A percentile compares a stretch with the other conserved stretches of the same genome.
These are phyloP conservation scores for Monomorium pharaonis DNA, from an alignment of 1,140 invertebrate genomes.

Conservation along the genomic window DNA sequence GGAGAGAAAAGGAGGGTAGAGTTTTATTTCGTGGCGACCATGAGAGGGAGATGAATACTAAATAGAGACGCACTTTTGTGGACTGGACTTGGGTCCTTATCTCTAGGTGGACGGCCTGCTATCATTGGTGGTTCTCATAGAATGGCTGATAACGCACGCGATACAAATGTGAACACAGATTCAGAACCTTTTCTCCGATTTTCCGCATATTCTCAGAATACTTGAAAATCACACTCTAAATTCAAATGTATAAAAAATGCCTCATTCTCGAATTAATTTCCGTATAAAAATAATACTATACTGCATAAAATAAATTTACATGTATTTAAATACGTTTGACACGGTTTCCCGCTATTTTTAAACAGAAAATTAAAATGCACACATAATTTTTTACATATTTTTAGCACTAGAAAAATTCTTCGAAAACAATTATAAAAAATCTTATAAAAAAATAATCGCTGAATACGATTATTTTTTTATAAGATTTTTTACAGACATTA, in stretches of 20 bases:
- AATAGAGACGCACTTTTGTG: slow-evolving; percentile 53
- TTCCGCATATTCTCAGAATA: background rate
- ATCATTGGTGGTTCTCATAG: slow-evolving; percentile 73
- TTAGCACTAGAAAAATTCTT: background rate
- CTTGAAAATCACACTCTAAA: background rate
- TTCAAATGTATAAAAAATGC: too few species aligned
- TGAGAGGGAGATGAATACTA: slow-evolving; percentile 51
- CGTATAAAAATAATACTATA: too few species aligned
- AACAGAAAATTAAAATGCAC: too few species aligned
- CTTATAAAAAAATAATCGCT: background rate
- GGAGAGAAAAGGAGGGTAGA: background rate
- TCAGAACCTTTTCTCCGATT: background rate
- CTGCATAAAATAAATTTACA: too few species aligned
- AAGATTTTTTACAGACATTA: too few species aligned
- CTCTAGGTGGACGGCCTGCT: slow-evolving; percentile 81
- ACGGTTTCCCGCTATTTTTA: too few species aligned
- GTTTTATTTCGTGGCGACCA: slow-evolving; percentile 6
- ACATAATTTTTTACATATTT: too few species aligned
- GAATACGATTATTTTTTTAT: too few species aligned
- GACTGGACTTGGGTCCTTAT: slow-evolving; percentile 70
- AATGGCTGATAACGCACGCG: slow-evolving; percentile 16
- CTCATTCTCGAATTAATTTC: too few species aligned
- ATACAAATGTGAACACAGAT: slow-evolving; percentile 35
- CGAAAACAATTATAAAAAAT: background rate
- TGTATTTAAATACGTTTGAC: too few species aligned